These are phyloP conservation scores for Hestina assimilis DNA, from an alignment of 1,140 invertebrate genomes.

Conservation along the genomic window DNA sequence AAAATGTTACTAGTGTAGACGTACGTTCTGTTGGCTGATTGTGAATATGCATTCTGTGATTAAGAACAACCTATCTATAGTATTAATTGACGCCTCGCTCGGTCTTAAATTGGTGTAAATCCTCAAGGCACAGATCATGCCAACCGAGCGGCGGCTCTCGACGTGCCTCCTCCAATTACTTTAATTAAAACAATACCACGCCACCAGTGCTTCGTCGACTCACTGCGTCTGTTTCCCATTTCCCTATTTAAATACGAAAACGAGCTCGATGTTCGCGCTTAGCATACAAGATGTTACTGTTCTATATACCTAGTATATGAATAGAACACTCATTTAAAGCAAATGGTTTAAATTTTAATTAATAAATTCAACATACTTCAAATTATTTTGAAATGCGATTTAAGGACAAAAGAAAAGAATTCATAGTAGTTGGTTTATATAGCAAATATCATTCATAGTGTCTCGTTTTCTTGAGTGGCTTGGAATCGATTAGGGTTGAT, in stretches of 20 bases:
- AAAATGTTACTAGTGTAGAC: neutral
- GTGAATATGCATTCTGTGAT: slow-evolving; percentile 48
- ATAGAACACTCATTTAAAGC: slow-evolving; percentile 33
- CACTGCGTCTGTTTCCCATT: slow-evolving; percentile 74
- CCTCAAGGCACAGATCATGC: slow-evolving; percentile 76
- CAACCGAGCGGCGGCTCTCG: slow-evolving; percentile 66
- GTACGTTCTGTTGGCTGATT: neutral
- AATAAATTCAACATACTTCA: neutral
- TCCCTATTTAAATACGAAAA: slow-evolving; percentile 78
- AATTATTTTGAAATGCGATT: neutral
- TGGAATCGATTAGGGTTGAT: slow-evolving; percentile 75
- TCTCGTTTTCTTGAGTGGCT: slow-evolving; percentile 55
- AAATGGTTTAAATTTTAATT: slow-evolving; percentile 2
- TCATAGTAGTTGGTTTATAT: neutral
- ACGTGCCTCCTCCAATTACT: slow-evolving; percentile 76
- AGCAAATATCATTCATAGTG: slow-evolving; percentile 35
- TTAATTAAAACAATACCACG: slow-evolving; percentile 77
- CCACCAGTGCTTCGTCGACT: slow-evolving; percentile 72
- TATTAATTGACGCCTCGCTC: slow-evolving; percentile 69
- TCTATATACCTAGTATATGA: slow-evolving; percentile 47
- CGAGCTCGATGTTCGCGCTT: slow-evolving; percentile 65
- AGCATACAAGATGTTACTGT: slow-evolving; percentile 70
- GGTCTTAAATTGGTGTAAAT: slow-evolving; percentile 76
- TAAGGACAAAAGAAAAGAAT: neutral
- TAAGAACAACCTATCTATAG: slow-evolving; percentile 47